Conservation (phyloP, 2,797 vertebrate genomes). For the Ibycter americanus region DNA sequence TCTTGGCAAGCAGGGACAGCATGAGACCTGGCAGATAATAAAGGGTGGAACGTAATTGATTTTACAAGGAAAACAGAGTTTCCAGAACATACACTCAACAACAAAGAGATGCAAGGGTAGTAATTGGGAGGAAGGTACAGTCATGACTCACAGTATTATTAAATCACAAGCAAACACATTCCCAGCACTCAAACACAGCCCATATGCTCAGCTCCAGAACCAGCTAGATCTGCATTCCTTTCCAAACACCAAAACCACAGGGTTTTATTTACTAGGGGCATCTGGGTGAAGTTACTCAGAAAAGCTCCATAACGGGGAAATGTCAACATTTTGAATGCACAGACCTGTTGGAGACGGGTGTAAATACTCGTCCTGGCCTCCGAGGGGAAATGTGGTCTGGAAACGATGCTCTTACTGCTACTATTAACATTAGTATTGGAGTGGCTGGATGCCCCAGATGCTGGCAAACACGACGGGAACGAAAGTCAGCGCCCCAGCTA, state of each 20-base stretch:
- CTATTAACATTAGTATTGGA: neutral
- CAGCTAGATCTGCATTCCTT: neutral
- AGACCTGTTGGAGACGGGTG: neutral
- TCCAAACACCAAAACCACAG: neutral
- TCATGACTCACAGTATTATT: neutral
- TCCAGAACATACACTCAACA: neutral
- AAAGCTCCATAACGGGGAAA: neutral
- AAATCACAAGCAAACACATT: neutral
- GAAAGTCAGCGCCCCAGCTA: neutral
- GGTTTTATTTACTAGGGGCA: conserved; percentile 2
- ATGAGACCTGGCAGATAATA: neutral
- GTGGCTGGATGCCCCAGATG: neutral
- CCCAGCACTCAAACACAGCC: neutral
- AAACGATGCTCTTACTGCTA: neutral
- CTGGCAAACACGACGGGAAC: neutral
- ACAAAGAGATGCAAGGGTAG: neutral
- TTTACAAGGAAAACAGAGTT: neutral
- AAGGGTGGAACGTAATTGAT: neutral
- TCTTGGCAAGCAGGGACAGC: neutral
- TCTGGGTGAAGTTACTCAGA: neutral
- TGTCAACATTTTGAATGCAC: neutral
- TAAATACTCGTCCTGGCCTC: neutral
- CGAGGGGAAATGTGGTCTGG: neutral
- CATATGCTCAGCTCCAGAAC: neutral
- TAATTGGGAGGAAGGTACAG: neutral